Evolutionary conservation across 2,888 invertebrate species (phyloP).

Genomic region (Oithona nana): DNA sequence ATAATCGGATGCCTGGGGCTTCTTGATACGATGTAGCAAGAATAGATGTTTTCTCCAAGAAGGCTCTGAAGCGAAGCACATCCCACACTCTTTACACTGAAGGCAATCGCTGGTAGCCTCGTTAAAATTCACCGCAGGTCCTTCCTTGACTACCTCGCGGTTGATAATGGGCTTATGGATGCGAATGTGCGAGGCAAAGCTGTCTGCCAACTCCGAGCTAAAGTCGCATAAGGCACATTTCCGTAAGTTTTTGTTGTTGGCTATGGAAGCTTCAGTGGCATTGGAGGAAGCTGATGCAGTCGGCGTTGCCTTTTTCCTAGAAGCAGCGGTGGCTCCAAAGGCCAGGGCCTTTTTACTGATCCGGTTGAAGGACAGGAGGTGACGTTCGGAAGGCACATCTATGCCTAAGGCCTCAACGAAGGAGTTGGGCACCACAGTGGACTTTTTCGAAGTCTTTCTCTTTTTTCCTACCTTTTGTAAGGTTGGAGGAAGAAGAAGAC

Average conservation of each 20-base stretch:
- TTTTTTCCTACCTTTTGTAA: background rate
- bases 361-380: background rate
- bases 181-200: background rate
- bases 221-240: constrained; percentile 8
- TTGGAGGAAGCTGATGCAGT: background rate
- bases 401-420: constrained; percentile 9
- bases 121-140: background rate
- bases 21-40: constrained; percentile 8
- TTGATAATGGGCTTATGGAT: background rate
- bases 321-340: background rate
- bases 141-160: no score
- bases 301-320: background rate
- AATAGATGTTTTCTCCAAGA: constrained; percentile 14
- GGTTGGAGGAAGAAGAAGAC: background rate
- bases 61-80: constrained; percentile 9
- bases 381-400: background rate
- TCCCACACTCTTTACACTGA: constrained; percentile 13
- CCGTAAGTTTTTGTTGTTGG: no score
- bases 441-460: background rate
- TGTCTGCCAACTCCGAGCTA: background rate
- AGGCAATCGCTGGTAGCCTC: background rate
- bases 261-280: background rate
- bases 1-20: background rate
- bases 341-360: constrained; percentile 1
- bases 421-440: background rate